Evolutionary conservation across 1,140 invertebrate species (phyloP), one percentile per base, ranked within the genome.

Genomic region (Cheumatopsyche charites): DNA sequence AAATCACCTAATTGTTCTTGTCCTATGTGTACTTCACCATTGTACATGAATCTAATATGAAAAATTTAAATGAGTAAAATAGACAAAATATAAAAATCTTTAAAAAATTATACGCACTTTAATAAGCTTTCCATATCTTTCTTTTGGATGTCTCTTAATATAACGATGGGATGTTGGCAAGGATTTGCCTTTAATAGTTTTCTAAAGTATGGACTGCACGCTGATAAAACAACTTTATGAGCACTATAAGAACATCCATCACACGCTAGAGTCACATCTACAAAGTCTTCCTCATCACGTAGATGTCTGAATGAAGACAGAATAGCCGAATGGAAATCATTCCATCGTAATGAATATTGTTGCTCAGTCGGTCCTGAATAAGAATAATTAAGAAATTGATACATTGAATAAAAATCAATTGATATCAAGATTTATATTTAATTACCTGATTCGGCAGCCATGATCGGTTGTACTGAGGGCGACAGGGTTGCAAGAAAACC

Each of bases 131-230:
- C 93, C 86, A 96, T 93, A 78, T 96, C 94, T 77, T 93, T 89
- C 78, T 93, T 90, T 68, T 91, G 89, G 1, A 97, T 92, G 81
- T 96, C 94, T 78, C 93, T 88, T 61, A 97, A 84, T 77, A 96
- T 96, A 73, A 97, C 92, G 78, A 97, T 96, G 17, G 94, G 95
- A 82, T 97, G 94, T 80, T 95, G 92, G 82, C 94, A 97, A 73
- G 94, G 94, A 83, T 96, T 96, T 23, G 92, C 92, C 86, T 95
- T 95, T 77, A 97, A 87, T 74, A 97, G 85, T 77, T 90, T 88
- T 77, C 93, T 88, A 86, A 97, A 96, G 83, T 95, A 97, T 9
- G 94, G 93, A 82, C 94, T 96, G 85, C 94, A 95, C 23, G 94
- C 94, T 63, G 94, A 95, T 67, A 96, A 87, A 29, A 97, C 94